Evolutionary conservation across 2,113 vertebrate species (phyloP), one percentile per base, ranked within the genome.

Genomic region (Corvus hawaiiensis): DNA sequence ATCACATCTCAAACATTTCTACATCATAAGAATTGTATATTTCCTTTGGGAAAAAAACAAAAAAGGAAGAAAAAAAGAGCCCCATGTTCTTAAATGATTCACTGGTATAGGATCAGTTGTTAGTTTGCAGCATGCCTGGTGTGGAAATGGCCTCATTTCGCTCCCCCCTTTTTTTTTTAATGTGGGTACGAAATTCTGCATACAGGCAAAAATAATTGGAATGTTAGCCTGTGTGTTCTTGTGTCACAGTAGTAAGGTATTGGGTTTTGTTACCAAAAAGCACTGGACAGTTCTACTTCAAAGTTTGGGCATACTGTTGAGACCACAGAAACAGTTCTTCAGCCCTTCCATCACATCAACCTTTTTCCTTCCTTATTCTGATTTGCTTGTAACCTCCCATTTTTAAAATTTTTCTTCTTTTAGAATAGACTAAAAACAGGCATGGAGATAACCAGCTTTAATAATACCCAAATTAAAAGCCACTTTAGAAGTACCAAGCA

Each of bases 1-100:
- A 94, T 95, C 84, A 93, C 48, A 85, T 89, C 44, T 93, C 52
- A 79, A 84, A 58, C 12, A 51, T 95, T 93, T 82, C 55, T 94
- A 30, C 64, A 55, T 55, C 24, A 21, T 66, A 93, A 90, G 54
- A 44, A 85, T 59, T 52, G 48, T 85, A 7, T 78, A 37, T 87
- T 94, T 93, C 85, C 62, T 85, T 79, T 27, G 68, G 41, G 1
- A 77, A 58, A 51, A 37, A 37, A 63, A 46, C 27, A 56, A 14
- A 43, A 55, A 54, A 21, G 2, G 9, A 19, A 13, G 3, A 7
- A 44, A 24, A 15, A 27, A 43, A 79, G 39, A 87, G 6, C 24
- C 22, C 12, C 14, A 55, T 89, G 32, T 93, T 94, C 52, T 63
- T 59, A 51, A 46, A 51, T 78, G 33, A 76, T 59, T 86, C 55